A percentile compares a stretch with the other conserved stretches of the same genome.
These are phyloP conservation scores for Acrobasis suavella DNA, from an alignment of 2,888 invertebrate genomes.

Conservation along the genomic window DNA sequence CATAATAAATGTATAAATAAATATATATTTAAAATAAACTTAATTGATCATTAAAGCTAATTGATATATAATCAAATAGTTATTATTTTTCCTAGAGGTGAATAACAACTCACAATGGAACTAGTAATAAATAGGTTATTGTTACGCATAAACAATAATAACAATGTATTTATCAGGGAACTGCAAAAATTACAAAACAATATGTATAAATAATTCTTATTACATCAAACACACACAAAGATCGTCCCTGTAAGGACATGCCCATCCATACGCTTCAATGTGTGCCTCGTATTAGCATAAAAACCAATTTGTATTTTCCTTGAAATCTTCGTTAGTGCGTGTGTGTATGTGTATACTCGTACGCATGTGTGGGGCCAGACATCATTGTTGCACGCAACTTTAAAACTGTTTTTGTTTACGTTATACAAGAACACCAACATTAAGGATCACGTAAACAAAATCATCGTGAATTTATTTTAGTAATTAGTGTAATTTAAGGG, in stretches of 20 bases:
- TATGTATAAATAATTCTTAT: conserved; percentile 31
- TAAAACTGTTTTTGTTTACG: neutral
- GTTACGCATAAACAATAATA: conserved; percentile 5
- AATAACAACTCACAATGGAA: neutral
- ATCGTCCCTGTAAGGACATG: neutral
- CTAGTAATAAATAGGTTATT: conserved; percentile 28
- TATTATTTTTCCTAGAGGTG: neutral
- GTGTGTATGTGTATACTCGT: conserved; percentile 18
- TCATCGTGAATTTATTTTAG: neutral
- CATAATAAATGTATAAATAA: neutral
- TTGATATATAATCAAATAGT: neutral
- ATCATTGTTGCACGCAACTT: conserved; percentile 16
- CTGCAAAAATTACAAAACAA: conserved; percentile 48
- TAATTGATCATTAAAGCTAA: neutral
- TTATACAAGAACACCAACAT: neutral
- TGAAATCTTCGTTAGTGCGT: conserved; percentile 33
- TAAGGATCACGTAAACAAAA: neutral
- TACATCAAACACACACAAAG: conserved; percentile 37
- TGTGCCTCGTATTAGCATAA: conserved; percentile 26
- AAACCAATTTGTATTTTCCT: conserved; percentile 33
- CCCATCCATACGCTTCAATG: conserved; percentile 24
- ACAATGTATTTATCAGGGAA: conserved; percentile 29
- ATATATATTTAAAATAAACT: neutral
- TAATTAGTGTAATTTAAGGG: conserved; percentile 14
- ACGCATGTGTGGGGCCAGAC: conserved; percentile 16